Conservation (phyloP, 2,888 invertebrate species). For the Allygus modestus region DNA sequence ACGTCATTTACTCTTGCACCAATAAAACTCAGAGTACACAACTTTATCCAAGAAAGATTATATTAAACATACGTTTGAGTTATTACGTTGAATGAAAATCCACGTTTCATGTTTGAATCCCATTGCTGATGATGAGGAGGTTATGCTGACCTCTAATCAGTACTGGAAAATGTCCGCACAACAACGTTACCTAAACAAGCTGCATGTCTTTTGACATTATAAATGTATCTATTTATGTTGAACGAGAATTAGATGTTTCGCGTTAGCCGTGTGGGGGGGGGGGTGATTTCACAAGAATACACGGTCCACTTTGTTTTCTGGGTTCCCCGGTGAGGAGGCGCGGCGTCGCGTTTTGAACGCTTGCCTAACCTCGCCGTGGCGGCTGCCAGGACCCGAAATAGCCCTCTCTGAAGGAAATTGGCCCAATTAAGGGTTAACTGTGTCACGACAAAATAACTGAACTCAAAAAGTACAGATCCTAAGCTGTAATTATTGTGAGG, state of each 20-base stretch:
- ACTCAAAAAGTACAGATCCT: neutral
- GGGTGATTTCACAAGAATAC: neutral
- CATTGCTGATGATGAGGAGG: no score
- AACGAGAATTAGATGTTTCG: neutral
- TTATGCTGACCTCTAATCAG: no score
- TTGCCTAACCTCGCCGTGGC: slow-evolving; percentile 9
- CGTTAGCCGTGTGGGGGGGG: neutral
- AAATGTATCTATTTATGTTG: no score
- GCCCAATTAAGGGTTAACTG: slow-evolving; percentile 27
- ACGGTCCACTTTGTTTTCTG: neutral
- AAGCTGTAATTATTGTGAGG: neutral
- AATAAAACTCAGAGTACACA: no score
- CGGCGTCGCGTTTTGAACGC: slow-evolving; percentile 3
- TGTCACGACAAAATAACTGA: neutral
- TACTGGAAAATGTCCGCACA: no score
- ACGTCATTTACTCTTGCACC: no score
- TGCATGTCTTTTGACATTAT: no score
- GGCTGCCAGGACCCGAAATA: slow-evolving; percentile 9
- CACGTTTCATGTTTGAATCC: no score
- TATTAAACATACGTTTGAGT: no score
- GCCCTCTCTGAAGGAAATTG: slow-evolving; percentile 26
- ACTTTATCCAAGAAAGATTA: no score
- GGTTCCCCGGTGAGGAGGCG: neutral
- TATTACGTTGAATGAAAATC: no score
- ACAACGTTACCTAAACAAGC: no score